Conservation (phyloP, 2,888 invertebrate species). For the Ormia ochracea region DNA sequence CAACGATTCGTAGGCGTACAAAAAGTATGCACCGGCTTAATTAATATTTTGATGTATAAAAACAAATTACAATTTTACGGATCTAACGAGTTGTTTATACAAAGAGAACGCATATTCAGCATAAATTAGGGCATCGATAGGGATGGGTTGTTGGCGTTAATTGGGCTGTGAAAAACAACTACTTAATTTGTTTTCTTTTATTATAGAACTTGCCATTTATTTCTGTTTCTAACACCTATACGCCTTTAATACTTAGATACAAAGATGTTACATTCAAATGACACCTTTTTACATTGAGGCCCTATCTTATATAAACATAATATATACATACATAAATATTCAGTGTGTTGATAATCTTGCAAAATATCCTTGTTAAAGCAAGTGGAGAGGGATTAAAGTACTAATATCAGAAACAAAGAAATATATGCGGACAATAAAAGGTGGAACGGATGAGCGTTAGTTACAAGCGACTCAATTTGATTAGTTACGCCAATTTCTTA, state of each 20-base stretch:
- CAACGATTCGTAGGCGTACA: too few relatives aligned
- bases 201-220: conserved; percentile 40
- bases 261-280: too few relatives aligned
- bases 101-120: conserved; percentile 17
- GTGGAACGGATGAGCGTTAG: conserved; percentile 33
- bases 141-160: conserved; percentile 11
- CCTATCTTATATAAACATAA: conserved; percentile 28
- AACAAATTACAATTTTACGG: conserved; percentile 11
- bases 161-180: conserved; percentile 6
- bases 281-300: too few relatives aligned
- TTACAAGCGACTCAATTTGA: conserved; percentile 59
- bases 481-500: conserved; percentile 61
- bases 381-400: background rate
- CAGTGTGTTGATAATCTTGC: conserved; percentile 33
- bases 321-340: conserved; percentile 5
- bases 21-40: background rate
- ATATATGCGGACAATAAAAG: conserved; percentile 7
- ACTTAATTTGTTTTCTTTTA: conserved; percentile 28
- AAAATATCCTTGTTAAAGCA: conserved; percentile 18
- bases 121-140: background rate
- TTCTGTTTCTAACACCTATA: conserved; percentile 48
- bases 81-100: conserved; percentile 37
- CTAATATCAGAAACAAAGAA: too few relatives aligned
- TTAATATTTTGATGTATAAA: background rate
- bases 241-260: conserved; percentile 25